Evolutionary conservation across 1,140 invertebrate species (phyloP).

Genomic region (Anoplolepis gracilipes): DNA sequence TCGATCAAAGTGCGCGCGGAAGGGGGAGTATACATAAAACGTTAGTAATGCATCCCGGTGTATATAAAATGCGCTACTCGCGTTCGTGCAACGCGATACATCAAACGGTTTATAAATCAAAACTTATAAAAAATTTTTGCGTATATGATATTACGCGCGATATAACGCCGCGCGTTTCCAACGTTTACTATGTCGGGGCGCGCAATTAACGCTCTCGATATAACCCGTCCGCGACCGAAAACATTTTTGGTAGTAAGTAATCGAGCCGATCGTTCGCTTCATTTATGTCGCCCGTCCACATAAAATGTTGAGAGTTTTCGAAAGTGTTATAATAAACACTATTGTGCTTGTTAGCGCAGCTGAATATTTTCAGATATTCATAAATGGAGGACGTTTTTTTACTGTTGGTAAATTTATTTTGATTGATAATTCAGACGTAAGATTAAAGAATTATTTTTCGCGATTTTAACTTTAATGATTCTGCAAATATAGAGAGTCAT

Average conservation of each 20-base stretch:
- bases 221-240: not conserved
- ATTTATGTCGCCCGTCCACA: conserved; percentile 26
- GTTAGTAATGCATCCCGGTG: conserved; percentile 68
- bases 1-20: conserved; percentile 67
- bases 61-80: conserved; percentile 68
- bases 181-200: conserved; percentile 26
- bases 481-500: too few species aligned
- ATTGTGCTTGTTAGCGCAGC: not conserved
- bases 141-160: conserved; percentile 40
- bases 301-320: conserved; percentile 21
- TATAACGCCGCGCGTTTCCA: conserved; percentile 36
- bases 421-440: not conserved
- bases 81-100: conserved; percentile 67
- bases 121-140: conserved; percentile 72
- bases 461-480: not conserved
- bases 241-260: conserved; percentile 31
- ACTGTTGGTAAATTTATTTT: too few species aligned
- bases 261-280: conserved; percentile 39
- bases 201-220: conserved; percentile 48
- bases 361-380: not conserved
- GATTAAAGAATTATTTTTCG: not conserved
- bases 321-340: conserved; percentile 19
- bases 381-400: too few species aligned
- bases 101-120: conserved; percentile 72
- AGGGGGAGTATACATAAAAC: conserved; percentile 63